Evolutionary conservation across 1,140 invertebrate species (phyloP), one percentile per base, ranked within the genome.

Genomic region (Lycorma delicatula): DNA sequence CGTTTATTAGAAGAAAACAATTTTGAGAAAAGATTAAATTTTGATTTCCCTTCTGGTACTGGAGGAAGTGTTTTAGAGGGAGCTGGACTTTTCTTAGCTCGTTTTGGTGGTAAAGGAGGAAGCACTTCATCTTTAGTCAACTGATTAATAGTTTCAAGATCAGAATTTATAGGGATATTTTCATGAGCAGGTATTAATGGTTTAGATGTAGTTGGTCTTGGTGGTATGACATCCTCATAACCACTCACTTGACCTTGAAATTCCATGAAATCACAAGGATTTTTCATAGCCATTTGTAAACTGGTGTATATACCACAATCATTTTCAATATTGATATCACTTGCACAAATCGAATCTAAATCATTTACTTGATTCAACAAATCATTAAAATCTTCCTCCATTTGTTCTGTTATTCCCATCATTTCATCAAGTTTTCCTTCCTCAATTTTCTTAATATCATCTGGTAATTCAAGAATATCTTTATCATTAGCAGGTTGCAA

Each of bases 261-360:
- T 67, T 80, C 74, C 50, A 74, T 64, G 25, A 87, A 79, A 6
- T 79, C 65, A 1, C 89, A 68, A 0, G 88, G 88, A 73, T 91
- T 90, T 72, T 86, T 89, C 77, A 91, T 91, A 0, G 89, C 89
- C 66, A 90, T 76, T 67, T 91, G 88, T 41, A 91, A 70, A 66
- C 87, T 91, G 0, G 85, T 86, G 60, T 91, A 91, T 0, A 81
- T 74, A 47, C 64, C 63, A 56, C 63, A 57, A 55, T 67, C 29
- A 61, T 26, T 18, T 13, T 49, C 26, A n/a, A n/a, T n/a, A n/a
- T n/a, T n/a, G n/a, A n/a, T n/a, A 23, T 23, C 53, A 48, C 52
- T 47, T 18, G 55, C 50, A 27, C 46, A 59, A 48, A 20, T 57
- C 56, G 20, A 44, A 44, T 67, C 65, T 18, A 65, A 61, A 2